These are phyloP conservation scores for Rhinophrynus dorsalis DNA, from an alignment of 2,797 vertebrate species.

Conservation along the genomic window DNA sequence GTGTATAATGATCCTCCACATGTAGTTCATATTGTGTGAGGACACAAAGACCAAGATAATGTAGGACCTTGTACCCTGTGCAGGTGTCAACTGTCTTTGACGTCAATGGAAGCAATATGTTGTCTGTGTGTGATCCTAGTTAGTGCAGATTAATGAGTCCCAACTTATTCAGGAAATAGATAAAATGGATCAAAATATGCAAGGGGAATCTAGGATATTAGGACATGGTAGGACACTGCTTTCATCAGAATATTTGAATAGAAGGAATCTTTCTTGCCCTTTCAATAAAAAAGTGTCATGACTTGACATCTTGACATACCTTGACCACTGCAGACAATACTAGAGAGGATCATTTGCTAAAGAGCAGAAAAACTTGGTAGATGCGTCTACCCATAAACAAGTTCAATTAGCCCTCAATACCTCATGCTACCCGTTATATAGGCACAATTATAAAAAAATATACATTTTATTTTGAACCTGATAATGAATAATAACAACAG, in stretches of 20 bases:
- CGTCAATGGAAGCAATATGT: not conserved
- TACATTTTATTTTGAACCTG: too few relatives aligned
- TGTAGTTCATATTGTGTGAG: too few relatives aligned
- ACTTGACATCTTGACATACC: not conserved
- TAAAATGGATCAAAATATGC: not conserved
- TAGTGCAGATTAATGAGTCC: not conserved
- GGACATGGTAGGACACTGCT: not conserved
- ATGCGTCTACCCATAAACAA: too few relatives aligned
- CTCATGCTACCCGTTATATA: too few relatives aligned
- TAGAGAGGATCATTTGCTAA: too few relatives aligned
- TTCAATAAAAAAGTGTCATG: not conserved
- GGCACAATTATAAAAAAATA: too few relatives aligned
- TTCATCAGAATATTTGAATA: not conserved
- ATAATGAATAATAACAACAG: too few relatives aligned
- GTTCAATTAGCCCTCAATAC: too few relatives aligned
- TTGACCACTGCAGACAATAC: not conserved
- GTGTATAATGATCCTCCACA: too few relatives aligned
- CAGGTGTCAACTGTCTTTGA: conserved; percentile 8
- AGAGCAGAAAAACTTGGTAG: too few relatives aligned
- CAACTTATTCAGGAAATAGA: not conserved
- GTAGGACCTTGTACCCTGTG: not conserved
- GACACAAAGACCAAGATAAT: not conserved
- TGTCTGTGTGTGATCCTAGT: not conserved
- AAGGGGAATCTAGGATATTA: not conserved
- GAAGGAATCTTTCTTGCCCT: too few relatives aligned